Evolutionary conservation across 2,113 vertebrate species (phyloP).

Genomic region (Hepsetus odoe): DNA sequence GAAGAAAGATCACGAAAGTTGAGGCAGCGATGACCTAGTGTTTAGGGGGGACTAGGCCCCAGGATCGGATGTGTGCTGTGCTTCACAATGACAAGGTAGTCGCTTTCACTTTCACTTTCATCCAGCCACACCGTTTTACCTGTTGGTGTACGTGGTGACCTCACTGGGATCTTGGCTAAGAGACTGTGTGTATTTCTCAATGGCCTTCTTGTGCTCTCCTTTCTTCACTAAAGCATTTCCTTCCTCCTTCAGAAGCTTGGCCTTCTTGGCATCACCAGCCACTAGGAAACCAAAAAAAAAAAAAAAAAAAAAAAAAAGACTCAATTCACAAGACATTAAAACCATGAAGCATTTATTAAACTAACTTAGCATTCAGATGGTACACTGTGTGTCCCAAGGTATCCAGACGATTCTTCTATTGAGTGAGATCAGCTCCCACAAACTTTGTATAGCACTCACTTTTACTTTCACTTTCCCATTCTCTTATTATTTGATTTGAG

Average conservation of each 20-base stretch:
- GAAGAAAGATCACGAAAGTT: no score
- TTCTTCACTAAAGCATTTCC: constrained; percentile 92
- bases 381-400: background rate
- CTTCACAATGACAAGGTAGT: no score
- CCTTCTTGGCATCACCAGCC: constrained; percentile 67
- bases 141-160: constrained; percentile 87
- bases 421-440: no score
- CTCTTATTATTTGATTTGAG: no score
- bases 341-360: no score
- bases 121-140: constrained; percentile 70
- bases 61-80: no score
- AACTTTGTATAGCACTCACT: no score
- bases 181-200: constrained; percentile 91
- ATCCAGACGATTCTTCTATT: background rate
- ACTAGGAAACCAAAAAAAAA: background rate
- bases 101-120: no score
- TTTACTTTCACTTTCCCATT: no score
- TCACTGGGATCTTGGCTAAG: constrained; percentile 80
- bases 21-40: no score
- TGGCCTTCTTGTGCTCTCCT: constrained; percentile 84
- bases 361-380: background rate
- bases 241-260: constrained; percentile 84
- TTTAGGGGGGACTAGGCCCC: no score
- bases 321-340: background rate
- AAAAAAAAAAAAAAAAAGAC: background rate